Base-by-base conservation (phyloP, 1,140 invertebrate species). In the Chironomus tepperi region DNA sequence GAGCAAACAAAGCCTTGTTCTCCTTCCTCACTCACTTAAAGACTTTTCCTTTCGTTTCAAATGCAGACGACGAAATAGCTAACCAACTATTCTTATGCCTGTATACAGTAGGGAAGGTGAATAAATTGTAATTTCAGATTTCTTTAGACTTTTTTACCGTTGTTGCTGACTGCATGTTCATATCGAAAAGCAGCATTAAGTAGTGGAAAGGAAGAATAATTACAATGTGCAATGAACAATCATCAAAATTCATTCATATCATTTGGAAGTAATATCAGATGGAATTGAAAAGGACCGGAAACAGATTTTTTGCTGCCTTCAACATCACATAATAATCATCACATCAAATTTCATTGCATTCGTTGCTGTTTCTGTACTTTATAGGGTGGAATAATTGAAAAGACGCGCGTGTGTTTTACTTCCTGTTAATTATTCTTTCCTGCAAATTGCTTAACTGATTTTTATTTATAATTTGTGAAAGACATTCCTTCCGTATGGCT, bases 341-440 rank as follows among this genome's bases (percentile, higher is more conserved):
- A 57, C 47, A 57, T 57, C 47, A 57, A 57, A 57, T 57, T 57
- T 57, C 47, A 57, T 9, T 57, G 47, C 47, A 57, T 57, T 57
- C 15, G 3, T 15, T 15, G 47, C 5, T 8, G 10, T 57, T 34
- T 57, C 47, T 5, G 24, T 34, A 34, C 24, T 34, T 15, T 10
- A 47, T 47, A 12, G 65, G 65, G 65, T 70, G 65, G 65, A 70
- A 70, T 19, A 18, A 70, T 19, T 21, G 24, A 70, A 70, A 70
- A 57, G 47, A 57, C 47, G 47, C 65, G 65, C 65, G 65, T 21
- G 65, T 70, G 18, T 70, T 70, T 70, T 70, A 70, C 19, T 70
- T 70, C 65, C 65, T 70, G 65, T 70, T 70, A 70, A 70, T 70
- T 70, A 70, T 70, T 70, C 65, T n/a, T 67, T 67, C 24, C 9